phyloP scores from a whole-genome alignment of 2,888 invertebrate species.

The Trichogramma evanescens region DNA sequence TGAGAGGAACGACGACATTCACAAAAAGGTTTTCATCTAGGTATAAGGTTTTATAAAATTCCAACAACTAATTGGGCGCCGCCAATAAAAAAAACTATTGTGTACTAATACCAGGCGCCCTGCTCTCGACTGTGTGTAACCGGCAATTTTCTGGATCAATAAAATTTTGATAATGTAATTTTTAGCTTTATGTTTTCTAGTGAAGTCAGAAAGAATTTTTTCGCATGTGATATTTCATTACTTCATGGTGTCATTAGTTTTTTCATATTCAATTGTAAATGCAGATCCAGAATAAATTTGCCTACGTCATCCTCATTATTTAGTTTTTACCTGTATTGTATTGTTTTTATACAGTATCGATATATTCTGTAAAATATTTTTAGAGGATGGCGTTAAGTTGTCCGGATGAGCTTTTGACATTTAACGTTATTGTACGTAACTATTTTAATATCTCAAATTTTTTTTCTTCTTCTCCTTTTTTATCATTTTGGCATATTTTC shows the following conservation, averaged over 20 bases:
- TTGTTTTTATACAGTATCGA: not conserved
- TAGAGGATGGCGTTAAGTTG: constrained; percentile 19
- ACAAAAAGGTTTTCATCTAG: constrained; percentile 34
- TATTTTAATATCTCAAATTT: no score
- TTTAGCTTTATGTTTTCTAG: not conserved
- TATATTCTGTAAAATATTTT: not conserved
- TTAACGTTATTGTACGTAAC: constrained; percentile 13
- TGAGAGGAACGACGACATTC: constrained; percentile 18
- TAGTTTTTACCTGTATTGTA: not conserved
- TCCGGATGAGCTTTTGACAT: constrained; percentile 22
- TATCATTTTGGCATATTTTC: no score
- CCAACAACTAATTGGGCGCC: constrained; percentile 44
- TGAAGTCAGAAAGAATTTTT: not conserved
- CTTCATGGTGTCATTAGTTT: not conserved
- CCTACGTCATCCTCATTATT: constrained; percentile 34
- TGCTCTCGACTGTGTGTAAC: constrained; percentile 32
- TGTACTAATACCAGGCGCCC: constrained; percentile 46
- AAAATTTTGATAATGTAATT: not conserved
- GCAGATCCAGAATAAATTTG: constrained; percentile 30
- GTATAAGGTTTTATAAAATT: constrained; percentile 35
- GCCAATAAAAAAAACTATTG: constrained; percentile 39
- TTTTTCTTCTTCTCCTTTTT: no score
- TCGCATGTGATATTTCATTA: not conserved
- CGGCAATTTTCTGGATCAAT: constrained; percentile 26
- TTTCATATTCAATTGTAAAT: not conserved